Conservation (phyloP, 1,140 invertebrate genomes). For the Hylaeus volcanicus region DNA sequence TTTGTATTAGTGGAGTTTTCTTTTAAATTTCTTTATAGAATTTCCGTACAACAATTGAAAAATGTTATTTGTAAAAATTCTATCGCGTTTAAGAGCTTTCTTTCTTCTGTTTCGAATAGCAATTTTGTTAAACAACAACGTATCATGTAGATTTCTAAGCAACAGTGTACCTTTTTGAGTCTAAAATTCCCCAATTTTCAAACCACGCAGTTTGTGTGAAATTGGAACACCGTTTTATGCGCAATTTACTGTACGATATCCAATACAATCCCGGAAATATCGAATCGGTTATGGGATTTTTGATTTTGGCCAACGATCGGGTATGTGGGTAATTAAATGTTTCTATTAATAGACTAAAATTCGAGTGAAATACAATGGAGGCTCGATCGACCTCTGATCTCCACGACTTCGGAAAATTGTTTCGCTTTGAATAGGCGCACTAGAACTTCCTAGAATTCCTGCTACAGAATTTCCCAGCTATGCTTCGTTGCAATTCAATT, state of each 20-base stretch:
- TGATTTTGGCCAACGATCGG: neutral
- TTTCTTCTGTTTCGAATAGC: too few species aligned
- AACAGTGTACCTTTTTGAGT: too few species aligned
- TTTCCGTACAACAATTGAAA: too few species aligned
- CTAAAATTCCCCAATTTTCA: neutral
- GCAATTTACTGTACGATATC: neutral
- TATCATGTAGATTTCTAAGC: too few species aligned
- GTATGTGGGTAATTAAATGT: conserved; percentile 1
- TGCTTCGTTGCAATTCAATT: neutral
- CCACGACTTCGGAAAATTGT: neutral
- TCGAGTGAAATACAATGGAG: neutral
- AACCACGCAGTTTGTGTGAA: neutral
- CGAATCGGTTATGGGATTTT: conserved; percentile 6
- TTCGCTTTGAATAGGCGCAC: neutral
- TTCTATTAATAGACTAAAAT: neutral
- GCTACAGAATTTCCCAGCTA: neutral
- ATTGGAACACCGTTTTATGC: neutral
- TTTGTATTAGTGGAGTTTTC: too few species aligned
- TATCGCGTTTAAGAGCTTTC: too few species aligned
- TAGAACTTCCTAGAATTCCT: conserved; percentile 1
- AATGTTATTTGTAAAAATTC: too few species aligned
- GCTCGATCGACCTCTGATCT: neutral
- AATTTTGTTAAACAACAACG: too few species aligned
- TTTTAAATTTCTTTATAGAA: too few species aligned
- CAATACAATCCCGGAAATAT: neutral